These are phyloP conservation scores for Plectus sambesii DNA, from an alignment of 1,140 invertebrate species.

Conservation along the genomic window DNA sequence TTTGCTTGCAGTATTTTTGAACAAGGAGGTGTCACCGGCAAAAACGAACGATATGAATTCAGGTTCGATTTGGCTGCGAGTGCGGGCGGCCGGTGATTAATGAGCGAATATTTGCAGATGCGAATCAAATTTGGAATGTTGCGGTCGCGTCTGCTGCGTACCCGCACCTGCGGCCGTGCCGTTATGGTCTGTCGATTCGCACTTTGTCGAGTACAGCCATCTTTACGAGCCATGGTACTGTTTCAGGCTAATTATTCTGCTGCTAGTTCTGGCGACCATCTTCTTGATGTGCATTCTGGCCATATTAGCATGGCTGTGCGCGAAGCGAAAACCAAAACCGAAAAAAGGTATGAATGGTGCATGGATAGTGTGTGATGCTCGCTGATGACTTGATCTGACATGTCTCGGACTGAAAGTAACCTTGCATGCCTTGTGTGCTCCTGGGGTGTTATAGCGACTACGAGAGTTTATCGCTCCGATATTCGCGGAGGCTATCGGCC, in stretches of 20 bases:
- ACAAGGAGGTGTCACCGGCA: conserved; percentile 22
- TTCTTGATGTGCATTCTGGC: conserved; percentile 24
- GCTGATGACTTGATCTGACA: too few relatives aligned
- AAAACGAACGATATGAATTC: conserved; percentile 29
- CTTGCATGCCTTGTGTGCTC: too few relatives aligned
- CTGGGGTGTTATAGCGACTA: too few relatives aligned
- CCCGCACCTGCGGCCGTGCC: conserved; percentile 22
- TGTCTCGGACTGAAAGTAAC: too few relatives aligned
- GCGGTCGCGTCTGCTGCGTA: conserved; percentile 23
- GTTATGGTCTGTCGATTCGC: conserved; percentile 24
- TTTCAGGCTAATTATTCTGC: conserved; percentile 34
- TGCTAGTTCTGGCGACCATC: conserved; percentile 30
- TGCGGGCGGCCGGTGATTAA: too few relatives aligned
- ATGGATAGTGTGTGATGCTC: too few relatives aligned
- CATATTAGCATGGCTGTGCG: conserved; percentile 28
- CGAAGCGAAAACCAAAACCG: conserved; percentile 29
- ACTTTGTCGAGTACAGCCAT: not conserved
- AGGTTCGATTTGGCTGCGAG: too few relatives aligned
- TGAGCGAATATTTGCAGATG: conserved; percentile 24
- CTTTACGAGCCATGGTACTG: too few relatives aligned
- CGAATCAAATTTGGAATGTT: conserved; percentile 24
- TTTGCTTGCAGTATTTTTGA: too few relatives aligned
- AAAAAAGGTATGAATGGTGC: conserved; percentile 36
- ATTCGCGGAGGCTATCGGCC: too few relatives aligned
- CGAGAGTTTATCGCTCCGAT: too few relatives aligned